Conservation (phyloP, 2,888 invertebrate genomes). For the Ochropacha duplaris region DNA sequence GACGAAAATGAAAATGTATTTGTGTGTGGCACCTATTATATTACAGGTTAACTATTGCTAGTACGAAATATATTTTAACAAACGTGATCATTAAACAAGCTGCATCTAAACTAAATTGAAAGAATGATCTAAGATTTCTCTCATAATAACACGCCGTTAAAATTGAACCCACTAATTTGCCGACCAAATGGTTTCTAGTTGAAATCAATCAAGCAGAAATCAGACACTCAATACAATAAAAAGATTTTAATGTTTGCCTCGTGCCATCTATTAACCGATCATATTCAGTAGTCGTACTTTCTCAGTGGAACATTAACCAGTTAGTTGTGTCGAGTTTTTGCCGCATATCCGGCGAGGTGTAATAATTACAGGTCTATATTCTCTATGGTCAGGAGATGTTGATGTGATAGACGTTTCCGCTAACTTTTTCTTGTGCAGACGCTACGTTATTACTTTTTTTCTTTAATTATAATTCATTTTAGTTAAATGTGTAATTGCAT, state of each 20-base stretch:
- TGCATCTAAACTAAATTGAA: not conserved
- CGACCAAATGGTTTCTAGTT: not conserved
- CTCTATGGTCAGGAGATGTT: slow-evolving; percentile 37
- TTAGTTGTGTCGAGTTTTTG: slow-evolving; percentile 57
- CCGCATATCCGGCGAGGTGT: slow-evolving; percentile 59
- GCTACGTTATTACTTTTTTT: slow-evolving; percentile 18
- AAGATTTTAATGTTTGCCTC: slow-evolving; percentile 5
- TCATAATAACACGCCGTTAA: not conserved
- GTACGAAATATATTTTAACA: too few species aligned
- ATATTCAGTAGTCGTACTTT: slow-evolving; percentile 22
- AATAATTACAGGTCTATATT: slow-evolving; percentile 54
- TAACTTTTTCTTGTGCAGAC: slow-evolving; percentile 42
- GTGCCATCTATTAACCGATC: slow-evolving; percentile 11
- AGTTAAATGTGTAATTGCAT: not conserved
- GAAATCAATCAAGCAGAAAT: slow-evolving; percentile 2
- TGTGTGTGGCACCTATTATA: too few species aligned
- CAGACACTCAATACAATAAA: not conserved
- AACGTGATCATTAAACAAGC: not conserved
- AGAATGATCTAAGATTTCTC: not conserved
- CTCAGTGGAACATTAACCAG: slow-evolving; percentile 23
- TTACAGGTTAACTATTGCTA: too few species aligned
- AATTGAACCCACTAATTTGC: not conserved
- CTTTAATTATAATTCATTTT: not conserved
- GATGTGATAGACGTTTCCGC: slow-evolving; percentile 57
- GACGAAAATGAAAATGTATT: too few species aligned